Percentiles rank a stretch among this genome's conserved stretches.
Evolutionary conservation across 2,113 vertebrate species (phyloP).

Genomic region (Pachycephala philippinensis): DNA sequence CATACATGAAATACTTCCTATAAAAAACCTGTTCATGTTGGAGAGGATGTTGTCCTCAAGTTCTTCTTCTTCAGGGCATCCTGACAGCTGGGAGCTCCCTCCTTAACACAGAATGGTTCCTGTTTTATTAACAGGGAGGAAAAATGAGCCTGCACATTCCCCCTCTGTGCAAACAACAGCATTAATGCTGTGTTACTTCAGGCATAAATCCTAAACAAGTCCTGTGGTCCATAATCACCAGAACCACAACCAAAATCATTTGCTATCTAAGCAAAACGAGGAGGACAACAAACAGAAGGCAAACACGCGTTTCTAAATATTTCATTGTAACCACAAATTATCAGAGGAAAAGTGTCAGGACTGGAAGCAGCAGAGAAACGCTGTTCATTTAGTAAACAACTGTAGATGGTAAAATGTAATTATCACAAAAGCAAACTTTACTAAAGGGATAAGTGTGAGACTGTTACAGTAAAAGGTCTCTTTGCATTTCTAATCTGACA

Average conservation of each 20-base stretch:
- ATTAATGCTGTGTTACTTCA: not conserved
- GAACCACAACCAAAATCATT: not conserved
- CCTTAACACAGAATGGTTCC: not conserved
- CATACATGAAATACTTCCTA: not conserved
- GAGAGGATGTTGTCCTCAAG: not conserved
- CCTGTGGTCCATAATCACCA: not conserved
- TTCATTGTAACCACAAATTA: slow-evolving; percentile 43
- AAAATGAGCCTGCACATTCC: not conserved
- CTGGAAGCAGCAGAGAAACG: slow-evolving; percentile 60
- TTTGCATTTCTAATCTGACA: slow-evolving; percentile 69
- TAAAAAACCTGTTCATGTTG: fast-evolving
- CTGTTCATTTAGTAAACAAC: slow-evolving; percentile 68
- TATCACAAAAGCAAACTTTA: slow-evolving; percentile 74
- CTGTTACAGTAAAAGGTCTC: slow-evolving; percentile 67
- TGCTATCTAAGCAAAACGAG: not conserved
- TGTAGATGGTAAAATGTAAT: slow-evolving; percentile 62
- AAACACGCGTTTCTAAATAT: slow-evolving; percentile 18
- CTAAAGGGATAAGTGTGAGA: slow-evolving; percentile 67
- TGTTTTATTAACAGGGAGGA: not conserved
- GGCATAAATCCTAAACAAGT: not conserved
- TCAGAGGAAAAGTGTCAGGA: slow-evolving; percentile 44
- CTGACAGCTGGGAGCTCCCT: not conserved
- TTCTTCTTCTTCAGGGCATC: not conserved
- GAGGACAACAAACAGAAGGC: not conserved
- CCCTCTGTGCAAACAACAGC: not conserved